A percentile compares a stretch with the other conserved stretches of the same genome.
phyloP scores from a whole-genome alignment of 92 coral and sea anemone genomes.

The Porites rus region DNA sequence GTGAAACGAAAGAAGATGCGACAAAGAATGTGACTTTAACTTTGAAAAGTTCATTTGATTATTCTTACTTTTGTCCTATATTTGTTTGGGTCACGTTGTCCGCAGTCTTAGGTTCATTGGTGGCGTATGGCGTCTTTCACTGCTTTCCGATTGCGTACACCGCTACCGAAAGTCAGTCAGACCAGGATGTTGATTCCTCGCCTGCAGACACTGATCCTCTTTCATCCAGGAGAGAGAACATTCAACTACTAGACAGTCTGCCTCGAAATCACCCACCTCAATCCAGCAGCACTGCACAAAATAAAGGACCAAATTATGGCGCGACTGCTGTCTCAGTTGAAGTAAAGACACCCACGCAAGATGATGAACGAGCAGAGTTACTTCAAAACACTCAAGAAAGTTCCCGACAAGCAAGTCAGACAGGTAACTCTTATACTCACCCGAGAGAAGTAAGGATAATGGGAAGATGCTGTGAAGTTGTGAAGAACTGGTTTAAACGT shows the following conservation, averaged over 20 bases:
- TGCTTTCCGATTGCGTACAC: slow-evolving; percentile 66
- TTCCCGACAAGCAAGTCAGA: too few relatives aligned
- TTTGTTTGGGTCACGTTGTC: slow-evolving; percentile 58
- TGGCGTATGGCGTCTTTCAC: slow-evolving; percentile 69
- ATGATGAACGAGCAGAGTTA: too few relatives aligned
- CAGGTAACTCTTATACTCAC: too few relatives aligned
- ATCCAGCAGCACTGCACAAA: too few relatives aligned
- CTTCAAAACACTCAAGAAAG: too few relatives aligned
- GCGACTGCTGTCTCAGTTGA: too few relatives aligned
- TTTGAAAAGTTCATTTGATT: slow-evolving; percentile 63
- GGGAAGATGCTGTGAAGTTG: background rate
- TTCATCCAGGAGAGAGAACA: slow-evolving; percentile 20
- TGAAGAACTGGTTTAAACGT: slow-evolving; percentile 68
- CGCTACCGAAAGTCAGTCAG: slow-evolving; percentile 1
- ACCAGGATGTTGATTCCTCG: background rate
- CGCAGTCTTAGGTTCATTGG: slow-evolving; percentile 53
- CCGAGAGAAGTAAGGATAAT: background rate
- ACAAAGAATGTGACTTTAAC: slow-evolving; percentile 62
- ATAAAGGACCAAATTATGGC: too few relatives aligned
- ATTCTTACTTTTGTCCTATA: slow-evolving; percentile 68
- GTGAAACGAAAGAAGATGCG: background rate
- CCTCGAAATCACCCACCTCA: too few relatives aligned
- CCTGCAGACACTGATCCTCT: slow-evolving; percentile 44
- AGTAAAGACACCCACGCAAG: too few relatives aligned
- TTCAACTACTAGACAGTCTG: too few relatives aligned